Evolutionary conservation across 2,888 invertebrate genomes (phyloP).

Genomic region (Resseliella maxima): DNA sequence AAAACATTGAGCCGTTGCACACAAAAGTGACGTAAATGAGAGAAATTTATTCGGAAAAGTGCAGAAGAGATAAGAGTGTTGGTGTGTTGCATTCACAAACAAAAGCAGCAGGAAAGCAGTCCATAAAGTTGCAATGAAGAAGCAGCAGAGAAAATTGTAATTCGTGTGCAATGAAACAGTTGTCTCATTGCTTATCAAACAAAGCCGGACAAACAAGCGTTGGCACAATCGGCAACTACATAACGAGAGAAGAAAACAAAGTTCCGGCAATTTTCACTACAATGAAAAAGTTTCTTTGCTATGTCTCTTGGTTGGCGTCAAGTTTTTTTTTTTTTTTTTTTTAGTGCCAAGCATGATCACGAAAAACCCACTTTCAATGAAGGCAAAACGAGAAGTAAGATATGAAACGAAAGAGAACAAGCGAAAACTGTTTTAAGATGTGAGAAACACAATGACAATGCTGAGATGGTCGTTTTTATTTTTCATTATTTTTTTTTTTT

Average conservation of each 20-base stretch:
- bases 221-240: slow-evolving; percentile 22
- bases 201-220: slow-evolving; percentile 38
- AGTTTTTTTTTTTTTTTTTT: too few species aligned
- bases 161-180: slow-evolving; percentile 51
- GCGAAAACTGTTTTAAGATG: slow-evolving; percentile 9
- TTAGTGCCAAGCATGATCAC: not conserved
- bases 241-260: slow-evolving; percentile 49
- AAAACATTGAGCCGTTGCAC: not conserved
- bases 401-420: not conserved
- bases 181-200: slow-evolving; percentile 53
- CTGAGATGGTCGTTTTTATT: not conserved
- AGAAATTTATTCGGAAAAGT: not conserved
- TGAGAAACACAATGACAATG: not conserved
- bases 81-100: not conserved
- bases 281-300: slow-evolving; percentile 5
- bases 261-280: slow-evolving; percentile 46
- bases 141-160: slow-evolving; percentile 29
- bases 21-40: slow-evolving; percentile 35
- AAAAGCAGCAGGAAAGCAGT: not conserved
- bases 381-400: not conserved
- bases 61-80: not conserved
- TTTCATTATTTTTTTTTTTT: not conserved
- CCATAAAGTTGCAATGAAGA: not conserved
- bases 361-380: not conserved
- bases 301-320: not conserved